phyloP scores from a whole-genome alignment of 2,113 vertebrate species.

The cat (Felis catus) region DNA sequence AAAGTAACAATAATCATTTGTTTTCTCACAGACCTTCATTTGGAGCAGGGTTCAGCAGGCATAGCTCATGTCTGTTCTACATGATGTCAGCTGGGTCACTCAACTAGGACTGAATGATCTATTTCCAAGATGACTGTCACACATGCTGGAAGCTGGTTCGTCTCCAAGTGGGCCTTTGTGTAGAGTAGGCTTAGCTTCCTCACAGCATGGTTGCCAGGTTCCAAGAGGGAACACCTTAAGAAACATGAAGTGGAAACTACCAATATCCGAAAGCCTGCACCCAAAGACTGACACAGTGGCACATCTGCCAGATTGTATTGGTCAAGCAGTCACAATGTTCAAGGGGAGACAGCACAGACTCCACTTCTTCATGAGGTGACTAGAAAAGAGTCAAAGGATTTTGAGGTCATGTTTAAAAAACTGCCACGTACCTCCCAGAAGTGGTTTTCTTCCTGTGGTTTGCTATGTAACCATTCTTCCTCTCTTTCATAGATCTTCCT shows the following conservation, averaged over 20 bases:
- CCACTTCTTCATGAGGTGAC: background rate
- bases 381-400: background rate
- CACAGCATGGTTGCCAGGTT: background rate
- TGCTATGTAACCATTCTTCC: background rate
- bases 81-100: background rate
- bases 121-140: background rate
- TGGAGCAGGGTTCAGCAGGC: background rate
- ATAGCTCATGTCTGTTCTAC: background rate
- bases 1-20: background rate
- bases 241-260: background rate
- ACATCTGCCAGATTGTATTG: background rate
- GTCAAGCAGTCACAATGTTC: background rate
- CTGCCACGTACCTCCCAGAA: background rate
- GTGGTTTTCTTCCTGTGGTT: background rate
- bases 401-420: background rate
- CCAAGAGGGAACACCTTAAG: background rate
- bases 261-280: background rate
- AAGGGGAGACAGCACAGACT: background rate
- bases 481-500: background rate
- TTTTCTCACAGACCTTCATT: background rate
- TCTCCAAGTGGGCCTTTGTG: background rate
- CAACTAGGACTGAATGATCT: rapidly evolving
- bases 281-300: background rate
- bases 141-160: background rate
- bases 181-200: background rate